Evolutionary conservation across 2,113 vertebrate genomes (phyloP).

Genomic region (Pseudopodoces humilis): DNA sequence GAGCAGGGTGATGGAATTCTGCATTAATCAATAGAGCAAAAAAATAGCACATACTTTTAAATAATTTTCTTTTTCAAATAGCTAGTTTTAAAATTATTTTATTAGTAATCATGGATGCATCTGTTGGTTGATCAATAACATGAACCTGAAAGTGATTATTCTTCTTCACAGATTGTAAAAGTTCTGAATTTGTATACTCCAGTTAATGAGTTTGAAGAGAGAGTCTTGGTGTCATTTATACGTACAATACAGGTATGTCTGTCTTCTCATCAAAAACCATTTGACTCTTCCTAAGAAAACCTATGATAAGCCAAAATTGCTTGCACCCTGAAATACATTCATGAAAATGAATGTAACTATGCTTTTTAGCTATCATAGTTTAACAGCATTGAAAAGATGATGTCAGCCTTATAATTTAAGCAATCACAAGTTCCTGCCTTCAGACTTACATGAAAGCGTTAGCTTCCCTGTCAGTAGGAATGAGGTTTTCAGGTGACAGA

Average conservation of each 20-base stretch:
- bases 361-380: background rate
- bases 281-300: background rate
- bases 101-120: background rate
- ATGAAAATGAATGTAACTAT: background rate
- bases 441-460: background rate
- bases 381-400: background rate
- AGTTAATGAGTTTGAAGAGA: constrained; percentile 97
- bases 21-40: background rate
- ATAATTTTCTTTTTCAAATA: background rate
- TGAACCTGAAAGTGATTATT: background rate
- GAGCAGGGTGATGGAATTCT: background rate
- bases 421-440: background rate
- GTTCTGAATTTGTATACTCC: constrained; percentile 98
- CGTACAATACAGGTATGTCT: constrained; percentile 93
- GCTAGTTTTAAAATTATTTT: background rate
- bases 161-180: constrained; percentile 89
- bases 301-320: background rate
- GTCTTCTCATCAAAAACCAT: background rate
- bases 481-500: background rate
- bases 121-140: background rate
- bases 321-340: background rate
- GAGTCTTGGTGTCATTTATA: constrained; percentile 94
- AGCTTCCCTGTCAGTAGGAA: background rate
- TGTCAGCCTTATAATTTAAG: background rate
- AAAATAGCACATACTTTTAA: background rate